Evolutionary conservation across 2,113 vertebrate genomes (phyloP), one percentile per base, ranked within the genome.

Genomic region (Zosterops japonicus): DNA sequence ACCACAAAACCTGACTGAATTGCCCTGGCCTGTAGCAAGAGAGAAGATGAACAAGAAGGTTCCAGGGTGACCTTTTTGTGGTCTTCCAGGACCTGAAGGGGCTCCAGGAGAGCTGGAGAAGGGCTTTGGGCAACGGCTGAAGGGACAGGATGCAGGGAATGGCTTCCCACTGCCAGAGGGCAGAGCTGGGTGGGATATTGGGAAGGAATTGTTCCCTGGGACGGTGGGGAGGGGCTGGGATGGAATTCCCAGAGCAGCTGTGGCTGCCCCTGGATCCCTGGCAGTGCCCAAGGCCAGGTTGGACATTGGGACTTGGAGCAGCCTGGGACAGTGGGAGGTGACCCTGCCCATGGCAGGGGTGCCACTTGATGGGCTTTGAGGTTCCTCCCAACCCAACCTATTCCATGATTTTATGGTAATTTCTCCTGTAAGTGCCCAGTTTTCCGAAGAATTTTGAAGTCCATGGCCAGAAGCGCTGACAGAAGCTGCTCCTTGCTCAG

Each of bases 361-460:
- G 23, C 13, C 2, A 31, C 14, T 22, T 17, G 36, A 4, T 25
- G 24, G 5, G 2, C 1, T 74, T 52, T 16, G 4, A 59, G 1
- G 1, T 29, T 23, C 19, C 3, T 81, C 11, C 52, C 52, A 28
- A 21, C 68, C 15, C 44, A 39, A 39, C 7, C 12, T 28, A 39
- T 5, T 11, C 52, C 3, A 2, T 4, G 44, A n/a, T 12, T 82
- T 16, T 8, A 6, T 39, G 53, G 28, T 12, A 3, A 35, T 35
- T 68, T 39, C 57, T 64, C 24, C 29, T 2, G 12, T 5, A 60
- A 64, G 7, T 21, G 31, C 33, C 11, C 44, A 4, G 2, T 36
- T 86, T 76, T 15, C 41, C 20, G 53, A 44, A 52, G 35, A 24
- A 19, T 15, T 42, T 10, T 7, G 35, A 35, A 27, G 31, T 6